Evolutionary conservation across 2,888 invertebrate genomes (phyloP), one percentile per base, ranked within the genome.

Genomic region (Zhengitettix transpicula): DNA sequence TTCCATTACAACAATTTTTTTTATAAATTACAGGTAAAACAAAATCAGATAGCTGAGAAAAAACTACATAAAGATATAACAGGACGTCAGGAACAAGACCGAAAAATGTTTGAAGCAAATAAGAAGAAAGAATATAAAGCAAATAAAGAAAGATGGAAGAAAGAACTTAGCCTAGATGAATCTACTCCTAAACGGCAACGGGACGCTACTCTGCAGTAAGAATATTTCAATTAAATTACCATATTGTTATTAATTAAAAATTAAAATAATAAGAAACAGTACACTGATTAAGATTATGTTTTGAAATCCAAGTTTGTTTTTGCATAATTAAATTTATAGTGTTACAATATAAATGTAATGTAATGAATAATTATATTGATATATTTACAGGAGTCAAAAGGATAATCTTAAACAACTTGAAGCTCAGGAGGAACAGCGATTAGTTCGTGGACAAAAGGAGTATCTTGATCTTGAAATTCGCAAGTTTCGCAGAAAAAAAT

Each of bases 61-160:
- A 94, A 95, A 74, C 78, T 97, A 66, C 81, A 87, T 63, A 97
- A 96, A 74, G 93, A 95, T 71, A 94, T 97, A 68, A 82, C 85
- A 53, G 77, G 84, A 67, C 81, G 89, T 67, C 96, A 98, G 71
- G 94, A 96, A 66, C 84, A 85, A 66, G 97, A 98, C 71, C 81
- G 91, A 65, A 97, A 96, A 72, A 86, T 87, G 64, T 92, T 94
- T 73, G 89, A 90, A 71, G 79, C 87, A 67, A 90, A 91, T 72
- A 92, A 95, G 76, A 94, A 97, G 77, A 89, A 91, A 74, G 96
- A 98, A 76, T 98, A 98, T 78, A 80, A 79, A 68, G 87, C 88
- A 57, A 95, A 89, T 73, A 98, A 97, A 76, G 98, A 98, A 71
- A 78, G 93, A 67, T 93, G 95, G 87, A 98, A 97, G 84, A 82